phyloP scores from a whole-genome alignment of 2,797 vertebrate species.

The Danio jaintianensis region DNA sequence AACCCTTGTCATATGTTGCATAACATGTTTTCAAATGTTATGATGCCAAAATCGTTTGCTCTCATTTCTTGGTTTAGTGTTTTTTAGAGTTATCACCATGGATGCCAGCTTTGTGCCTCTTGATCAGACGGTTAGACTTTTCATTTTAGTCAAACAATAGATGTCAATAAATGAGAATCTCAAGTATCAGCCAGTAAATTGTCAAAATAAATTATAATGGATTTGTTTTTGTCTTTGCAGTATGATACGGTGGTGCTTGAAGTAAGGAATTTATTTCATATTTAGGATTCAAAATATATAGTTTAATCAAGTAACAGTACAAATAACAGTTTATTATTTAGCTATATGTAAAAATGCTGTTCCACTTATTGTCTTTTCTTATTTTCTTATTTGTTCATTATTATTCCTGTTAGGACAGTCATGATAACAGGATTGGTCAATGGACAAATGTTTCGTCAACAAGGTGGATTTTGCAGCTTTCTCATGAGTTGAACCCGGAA shows the following conservation, averaged over 20 bases:
- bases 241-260: conserved; percentile 64
- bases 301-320: too few relatives aligned
- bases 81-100: conserved; percentile 81
- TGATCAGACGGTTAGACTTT: conserved; percentile 62
- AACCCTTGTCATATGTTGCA: too few relatives aligned
- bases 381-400: not conserved
- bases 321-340: too few relatives aligned
- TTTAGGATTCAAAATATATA: too few relatives aligned
- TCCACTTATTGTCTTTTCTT: too few relatives aligned
- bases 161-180: too few relatives aligned
- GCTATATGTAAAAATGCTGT: too few relatives aligned
- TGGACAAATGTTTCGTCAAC: conserved; percentile 55
- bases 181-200: too few relatives aligned
- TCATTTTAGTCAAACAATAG: too few relatives aligned
- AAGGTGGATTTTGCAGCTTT: conserved; percentile 52
- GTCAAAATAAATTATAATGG: not conserved
- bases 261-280: conserved; percentile 60
- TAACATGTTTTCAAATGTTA: too few relatives aligned
- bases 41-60: too few relatives aligned
- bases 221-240: conserved; percentile 58
- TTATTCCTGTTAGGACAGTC: conserved; percentile 34
- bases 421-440: conserved; percentile 53
- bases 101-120: conserved; percentile 74
- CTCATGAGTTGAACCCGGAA: conserved; percentile 52
- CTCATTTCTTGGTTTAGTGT: too few relatives aligned